These are phyloP conservation scores for Esox niger DNA, from an alignment of 2,113 vertebrate genomes.

Conservation along the genomic window DNA sequence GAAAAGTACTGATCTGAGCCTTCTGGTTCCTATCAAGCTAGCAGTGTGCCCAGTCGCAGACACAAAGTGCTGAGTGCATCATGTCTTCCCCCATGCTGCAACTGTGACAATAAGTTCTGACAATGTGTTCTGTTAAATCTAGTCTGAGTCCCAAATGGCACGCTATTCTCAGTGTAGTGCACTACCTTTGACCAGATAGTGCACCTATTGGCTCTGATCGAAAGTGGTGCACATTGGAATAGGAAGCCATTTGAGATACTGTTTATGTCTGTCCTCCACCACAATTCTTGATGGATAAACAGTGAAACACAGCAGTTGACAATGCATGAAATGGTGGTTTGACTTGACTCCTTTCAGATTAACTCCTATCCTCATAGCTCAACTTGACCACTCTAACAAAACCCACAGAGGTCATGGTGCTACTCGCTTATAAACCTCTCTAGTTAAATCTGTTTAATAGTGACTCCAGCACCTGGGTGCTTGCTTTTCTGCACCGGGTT, in stretches of 20 bases:
- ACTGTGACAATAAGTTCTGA: slow-evolving; percentile 11
- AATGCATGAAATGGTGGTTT: not conserved
- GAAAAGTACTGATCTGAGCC: slow-evolving; percentile 32
- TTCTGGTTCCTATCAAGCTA: slow-evolving; percentile 23
- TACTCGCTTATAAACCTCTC: not conserved
- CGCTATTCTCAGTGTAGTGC: too few relatives aligned
- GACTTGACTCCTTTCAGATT: slow-evolving; percentile 13
- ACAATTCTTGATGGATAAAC: not conserved
- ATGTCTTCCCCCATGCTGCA: not conserved
- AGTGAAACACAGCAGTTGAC: not conserved
- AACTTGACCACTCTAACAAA: slow-evolving; percentile 3
- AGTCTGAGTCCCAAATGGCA: too few relatives aligned
- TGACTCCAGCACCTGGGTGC: slow-evolving; percentile 4
- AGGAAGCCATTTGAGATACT: not conserved
- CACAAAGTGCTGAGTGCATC: slow-evolving; percentile 11
- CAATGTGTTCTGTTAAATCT: not conserved
- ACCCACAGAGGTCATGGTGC: not conserved
- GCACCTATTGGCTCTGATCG: too few relatives aligned
- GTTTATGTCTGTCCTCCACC: not conserved
- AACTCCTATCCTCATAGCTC: not conserved
- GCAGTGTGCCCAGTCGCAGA: slow-evolving; percentile 22
- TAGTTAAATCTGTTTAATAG: slow-evolving; percentile 3
- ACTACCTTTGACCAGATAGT: too few relatives aligned
- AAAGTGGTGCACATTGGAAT: too few relatives aligned
- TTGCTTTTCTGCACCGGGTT: not conserved